Percentiles rank a stretch among this genome's conserved stretches.
Evolutionary conservation across 1,140 invertebrate genomes (phyloP).

Genomic region (Heliconius nattereri): DNA sequence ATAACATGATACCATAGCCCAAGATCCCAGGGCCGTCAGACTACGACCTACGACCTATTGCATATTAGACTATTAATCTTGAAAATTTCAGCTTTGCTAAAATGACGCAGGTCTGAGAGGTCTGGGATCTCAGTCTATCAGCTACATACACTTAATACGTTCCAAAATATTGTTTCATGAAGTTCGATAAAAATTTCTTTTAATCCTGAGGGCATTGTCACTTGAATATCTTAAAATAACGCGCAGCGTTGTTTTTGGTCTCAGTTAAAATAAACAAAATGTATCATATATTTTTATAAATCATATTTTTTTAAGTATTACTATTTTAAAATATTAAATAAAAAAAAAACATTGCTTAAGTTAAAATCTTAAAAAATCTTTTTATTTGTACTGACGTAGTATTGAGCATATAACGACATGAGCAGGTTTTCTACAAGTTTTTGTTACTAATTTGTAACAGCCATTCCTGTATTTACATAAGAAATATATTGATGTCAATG

Average conservation of each 20-base stretch:
- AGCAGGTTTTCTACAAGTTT: slow-evolving; percentile 24
- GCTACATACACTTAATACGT: not conserved
- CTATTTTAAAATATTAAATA: no score
- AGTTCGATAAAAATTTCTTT: not conserved
- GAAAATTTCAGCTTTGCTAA: no score
- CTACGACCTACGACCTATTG: no score
- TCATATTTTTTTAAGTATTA: no score
- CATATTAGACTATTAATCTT: no score
- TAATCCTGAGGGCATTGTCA: not conserved
- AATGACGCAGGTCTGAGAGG: no score
- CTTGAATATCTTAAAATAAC: not conserved
- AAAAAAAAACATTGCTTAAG: no score
- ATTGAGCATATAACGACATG: not conserved
- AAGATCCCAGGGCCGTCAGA: no score
- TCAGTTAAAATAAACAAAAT: not conserved
- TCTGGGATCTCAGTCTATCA: not conserved
- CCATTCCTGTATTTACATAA: slow-evolving; percentile 35
- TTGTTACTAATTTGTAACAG: slow-evolving; percentile 31
- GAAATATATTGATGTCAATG: slow-evolving; percentile 60
- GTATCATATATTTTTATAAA: no score
- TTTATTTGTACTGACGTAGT: not conserved
- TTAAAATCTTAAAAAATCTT: not conserved
- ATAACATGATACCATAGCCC: not conserved
- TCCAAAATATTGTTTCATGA: not conserved
- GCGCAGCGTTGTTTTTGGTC: no score